These are phyloP conservation scores for Passer montanus DNA, from an alignment of 2,113 vertebrate species.

Conservation along the genomic window DNA sequence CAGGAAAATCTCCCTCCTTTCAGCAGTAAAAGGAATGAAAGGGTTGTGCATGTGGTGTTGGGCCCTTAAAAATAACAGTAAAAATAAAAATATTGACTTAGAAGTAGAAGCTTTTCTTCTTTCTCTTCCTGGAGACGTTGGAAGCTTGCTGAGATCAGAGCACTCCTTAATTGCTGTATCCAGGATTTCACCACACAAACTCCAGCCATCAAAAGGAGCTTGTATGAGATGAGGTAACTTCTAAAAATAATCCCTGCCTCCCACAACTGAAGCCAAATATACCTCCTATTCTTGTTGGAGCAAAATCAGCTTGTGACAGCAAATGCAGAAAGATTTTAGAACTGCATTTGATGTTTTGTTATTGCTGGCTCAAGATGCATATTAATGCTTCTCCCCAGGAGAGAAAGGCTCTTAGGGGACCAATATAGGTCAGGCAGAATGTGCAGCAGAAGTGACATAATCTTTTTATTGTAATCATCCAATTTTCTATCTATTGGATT, in stretches of 20 bases:
- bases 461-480: neutral
- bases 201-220: slow-evolving; percentile 48
- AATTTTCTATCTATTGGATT: neutral
- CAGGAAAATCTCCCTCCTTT: neutral
- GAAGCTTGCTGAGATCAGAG: slow-evolving; percentile 49
- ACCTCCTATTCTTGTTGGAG: slow-evolving; percentile 2
- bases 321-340: slow-evolving; percentile 24
- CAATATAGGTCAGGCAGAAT: neutral
- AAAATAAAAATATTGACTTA: neutral
- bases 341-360: slow-evolving; percentile 11
- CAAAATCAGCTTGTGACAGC: slow-evolving; percentile 28
- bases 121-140: neutral
- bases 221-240: slow-evolving; percentile 39
- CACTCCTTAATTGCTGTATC: slow-evolving; percentile 42
- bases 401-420: neutral
- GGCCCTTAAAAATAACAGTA: neutral
- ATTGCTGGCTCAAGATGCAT: neutral
- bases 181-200: slow-evolving; percentile 28
- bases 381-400: neutral
- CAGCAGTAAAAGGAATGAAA: neutral
- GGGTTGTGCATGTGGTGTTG: neutral
- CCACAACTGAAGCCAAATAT: slow-evolving; percentile 55
- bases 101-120: slow-evolving; percentile 16
- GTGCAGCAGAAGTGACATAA: neutral
- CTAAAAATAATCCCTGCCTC: slow-evolving; percentile 58